Base-by-base conservation (phyloP, 2,113 vertebrate species). In the Hippopotamus amphibius region DNA sequence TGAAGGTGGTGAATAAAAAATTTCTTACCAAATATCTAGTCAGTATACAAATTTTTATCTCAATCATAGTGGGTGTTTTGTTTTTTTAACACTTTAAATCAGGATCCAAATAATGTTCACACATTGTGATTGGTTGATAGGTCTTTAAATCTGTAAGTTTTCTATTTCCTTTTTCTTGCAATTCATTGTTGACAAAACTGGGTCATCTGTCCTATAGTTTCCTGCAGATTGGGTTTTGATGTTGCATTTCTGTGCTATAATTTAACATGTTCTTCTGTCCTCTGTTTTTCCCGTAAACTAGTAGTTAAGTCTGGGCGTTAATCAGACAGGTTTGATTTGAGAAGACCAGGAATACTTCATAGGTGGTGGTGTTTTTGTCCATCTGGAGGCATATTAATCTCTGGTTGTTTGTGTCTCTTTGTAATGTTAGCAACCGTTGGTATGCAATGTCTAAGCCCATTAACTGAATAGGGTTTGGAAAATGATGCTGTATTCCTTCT, bases 211-310 rank as follows among this genome's bases (percentile, higher is more conserved):
- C 12, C 19, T 72, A 37, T 66, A 72, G 37, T 72, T 95, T 95
- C 50, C 59, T 43, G 80, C 14, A 80, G 30, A 53, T 68, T 72
- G 28, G 57, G 19, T 93, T 96, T 94, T 87, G 19, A 76, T 96
- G 50, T 92, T 94, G 22, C 22, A 53, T 88, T 53, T 61, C 19
- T 66, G 37, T 82, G 53, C 13, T 50, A 17, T 69, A 63, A 63
- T 92, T 91, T 92, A 66, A 57, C 76, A 61, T 43, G 53, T 53
- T 82, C n/a, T 84, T 88, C 46, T 88, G 48, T 83, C 57, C 11
- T 33, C 50, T 89, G 7, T 76, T 28, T 96, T 96, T 53, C 26
- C 33, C 6, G 12, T 53, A 87, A 86, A 86, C 81, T 86, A 30
- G 37, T 81, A 61, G 37, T 96, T 90, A 81, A 74, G 50, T 81